Evolutionary conservation across 2,113 vertebrate genomes (phyloP), one percentile per base, ranked within the genome.

Genomic region (Tympanuchus pallidicinctus): DNA sequence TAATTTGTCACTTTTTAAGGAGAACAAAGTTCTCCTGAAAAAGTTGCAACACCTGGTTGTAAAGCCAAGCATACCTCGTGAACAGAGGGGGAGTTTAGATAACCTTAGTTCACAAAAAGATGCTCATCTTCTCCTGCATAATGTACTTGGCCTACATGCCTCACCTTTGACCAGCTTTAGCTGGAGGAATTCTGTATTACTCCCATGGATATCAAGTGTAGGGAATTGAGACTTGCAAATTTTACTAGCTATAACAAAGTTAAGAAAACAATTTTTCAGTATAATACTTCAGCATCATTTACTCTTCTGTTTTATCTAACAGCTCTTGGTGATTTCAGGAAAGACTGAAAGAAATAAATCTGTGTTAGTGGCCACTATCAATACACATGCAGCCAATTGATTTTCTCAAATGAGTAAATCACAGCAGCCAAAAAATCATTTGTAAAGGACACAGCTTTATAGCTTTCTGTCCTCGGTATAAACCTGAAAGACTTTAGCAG

Each of bases 201-300:
- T 69, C 36, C 48, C 36, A 38, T 22, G 43, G 21, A 60, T 74
- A 52, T 80, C n/a, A 82, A 65, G 24, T 52, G 59, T 12, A 74
- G 32, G 9, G 27, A 91, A 86, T 25, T 19, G 71, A 86, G 45
- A 30, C 28, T 85, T 88, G 43, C 16, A 91, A 93, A 94, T 92
- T 81, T 87, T 72, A 75, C 91, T 86, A 80, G 52, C n/a, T 43
- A 71, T 82, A 67, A 65, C 34, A 48, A 94, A 67, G 34, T 81
- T 94, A 83, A 86, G 69, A 54, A 86, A 92, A 40, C 59, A 91
- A 61, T 89, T 15, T 57, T 95, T 52, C 72, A 61, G 28, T 34
- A 61, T 56, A 89, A 82, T 57, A 64, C 24, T 75, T 93, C 18
- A 54, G 18, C 19, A 48, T 42, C 7, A 27, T 40, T 92, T 86